These are phyloP conservation scores for Trissolcus basalis DNA, from an alignment of 1,140 invertebrate species.

Conservation along the genomic window DNA sequence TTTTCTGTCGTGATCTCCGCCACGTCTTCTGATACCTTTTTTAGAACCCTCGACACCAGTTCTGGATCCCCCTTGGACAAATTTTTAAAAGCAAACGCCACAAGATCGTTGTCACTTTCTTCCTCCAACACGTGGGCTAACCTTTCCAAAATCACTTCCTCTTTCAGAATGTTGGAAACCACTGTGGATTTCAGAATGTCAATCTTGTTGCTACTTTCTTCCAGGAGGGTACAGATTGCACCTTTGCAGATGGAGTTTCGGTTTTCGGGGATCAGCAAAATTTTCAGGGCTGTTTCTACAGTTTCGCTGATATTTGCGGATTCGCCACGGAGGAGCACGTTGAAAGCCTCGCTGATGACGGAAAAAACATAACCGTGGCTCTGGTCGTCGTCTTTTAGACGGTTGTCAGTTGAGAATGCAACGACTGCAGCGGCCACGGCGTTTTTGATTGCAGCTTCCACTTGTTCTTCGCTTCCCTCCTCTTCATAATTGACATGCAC, in stretches of 20 bases:
- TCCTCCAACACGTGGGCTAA: conserved; percentile 78
- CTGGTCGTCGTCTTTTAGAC: conserved; percentile 72
- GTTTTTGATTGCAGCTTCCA: conserved; percentile 77
- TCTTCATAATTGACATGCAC: conserved; percentile 47
- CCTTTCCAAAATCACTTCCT: conserved; percentile 78
- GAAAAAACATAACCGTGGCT: conserved; percentile 78
- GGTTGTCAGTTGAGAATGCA: conserved; percentile 76
- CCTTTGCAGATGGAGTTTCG: conserved; percentile 65
- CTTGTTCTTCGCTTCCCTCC: conserved; percentile 70
- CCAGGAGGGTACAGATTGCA: conserved; percentile 63
- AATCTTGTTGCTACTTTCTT: conserved; percentile 76
- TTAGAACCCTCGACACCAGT: conserved; percentile 77
- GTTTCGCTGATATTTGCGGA: conserved; percentile 72
- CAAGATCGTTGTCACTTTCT: conserved; percentile 76
- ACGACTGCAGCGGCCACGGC: conserved; percentile 77
- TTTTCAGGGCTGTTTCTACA: conserved; percentile 76
- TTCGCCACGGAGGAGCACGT: conserved; percentile 68
- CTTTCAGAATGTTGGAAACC: conserved; percentile 73
- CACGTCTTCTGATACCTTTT: conserved; percentile 78
- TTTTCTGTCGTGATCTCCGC: conserved; percentile 78
- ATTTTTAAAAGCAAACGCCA: conserved; percentile 79
- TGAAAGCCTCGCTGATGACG: conserved; percentile 76
- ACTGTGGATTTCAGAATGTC: conserved; percentile 80
- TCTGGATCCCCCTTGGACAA: conserved; percentile 78
- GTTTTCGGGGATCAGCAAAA: conserved; percentile 67